Evolutionary conservation across 1,140 invertebrate species (phyloP), one percentile per base, ranked within the genome.

Genomic region (Drosophila fuyamai): DNA sequence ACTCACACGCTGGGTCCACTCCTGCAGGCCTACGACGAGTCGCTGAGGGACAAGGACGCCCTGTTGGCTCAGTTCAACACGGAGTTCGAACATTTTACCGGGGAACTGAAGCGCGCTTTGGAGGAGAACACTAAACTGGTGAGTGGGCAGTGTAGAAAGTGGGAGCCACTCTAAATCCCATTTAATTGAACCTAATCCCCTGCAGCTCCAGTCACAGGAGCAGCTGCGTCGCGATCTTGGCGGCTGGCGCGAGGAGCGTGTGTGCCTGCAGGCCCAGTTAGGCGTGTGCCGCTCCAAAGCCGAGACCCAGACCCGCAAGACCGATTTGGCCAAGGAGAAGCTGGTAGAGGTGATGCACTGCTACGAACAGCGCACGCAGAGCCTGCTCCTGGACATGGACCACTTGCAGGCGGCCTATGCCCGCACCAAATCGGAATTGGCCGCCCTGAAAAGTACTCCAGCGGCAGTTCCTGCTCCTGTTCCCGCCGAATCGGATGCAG

Each of bases 21-120:
- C 16, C 86, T 96, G 18, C 94, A 95, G 81, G 95, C 95, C 32
- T 96, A 96, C 74, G 94, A 95, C 70, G 95, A 95, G 75, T 94
- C 94, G 16, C 86, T 96, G 13, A 86, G 83, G 2, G 95, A 96
- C 79, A 96, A 96, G 85, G 94, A 95, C 18, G 93, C 95, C 23
- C 92, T 96, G 23, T 94, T 96, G 48, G 80, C 92, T 7, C 93
- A 94, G 59, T 95, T 95, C 56, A 94, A 94, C 73, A 81, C 92
- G 2, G 94, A 95, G 80, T 93, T 96, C 43, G 93, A 94, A 23
- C 80, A 93, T n/a, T 95, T 96, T 74, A 94, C 94, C 43, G 93
- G 92, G 1, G 94, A 94, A 86, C 92, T 94, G 35, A 95, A 95
- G 82, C 93, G 94, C 59, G 92, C 95, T 38, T 70, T 95, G 2